These are phyloP conservation scores for Chrysoperla carnea DNA, from an alignment of 1,140 invertebrate genomes.

Conservation along the genomic window DNA sequence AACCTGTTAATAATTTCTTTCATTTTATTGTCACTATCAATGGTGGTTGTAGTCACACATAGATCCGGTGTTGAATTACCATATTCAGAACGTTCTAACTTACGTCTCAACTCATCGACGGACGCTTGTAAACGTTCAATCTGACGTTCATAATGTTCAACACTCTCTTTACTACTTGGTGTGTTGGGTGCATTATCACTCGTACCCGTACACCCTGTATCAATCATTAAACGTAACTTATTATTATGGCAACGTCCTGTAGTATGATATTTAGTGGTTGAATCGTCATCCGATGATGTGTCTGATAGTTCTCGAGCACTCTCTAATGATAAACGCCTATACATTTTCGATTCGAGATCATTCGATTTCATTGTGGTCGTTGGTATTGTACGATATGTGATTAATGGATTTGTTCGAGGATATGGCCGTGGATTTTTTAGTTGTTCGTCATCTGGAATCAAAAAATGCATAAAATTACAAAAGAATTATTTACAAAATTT, in stretches of 20 bases:
- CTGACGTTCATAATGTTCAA: constrained; percentile 45
- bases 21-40: constrained; percentile 55
- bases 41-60: constrained; percentile 20
- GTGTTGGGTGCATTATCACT: constrained; percentile 11
- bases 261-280: constrained; percentile 26
- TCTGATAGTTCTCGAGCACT: constrained; percentile 50
- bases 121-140: constrained; percentile 60
- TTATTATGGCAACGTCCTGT: constrained; percentile 19
- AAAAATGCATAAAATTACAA: constrained; percentile 28
- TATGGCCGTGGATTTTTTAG: constrained; percentile 30
- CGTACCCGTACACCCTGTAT: constrained; percentile 25
- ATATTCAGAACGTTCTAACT: constrained; percentile 36
- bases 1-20: constrained; percentile 64
- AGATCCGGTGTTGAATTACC: constrained; percentile 22
- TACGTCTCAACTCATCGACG: constrained; percentile 49
- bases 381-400: constrained; percentile 3
- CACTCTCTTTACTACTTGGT: constrained; percentile 4
- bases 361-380: constrained; percentile 2
- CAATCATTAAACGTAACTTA: constrained; percentile 1
- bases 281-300: constrained; percentile 38
- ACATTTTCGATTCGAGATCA: constrained; percentile 21
- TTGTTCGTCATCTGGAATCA: constrained; percentile 13
- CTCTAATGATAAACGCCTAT: constrained; percentile 48
- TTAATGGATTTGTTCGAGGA: constrained; percentile 17
- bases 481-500: too few relatives aligned